A percentile compares a stretch with the other conserved stretches of the same genome.
Conservation (phyloP, 2,888 invertebrate species). For the Lasiommata megera region DNA sequence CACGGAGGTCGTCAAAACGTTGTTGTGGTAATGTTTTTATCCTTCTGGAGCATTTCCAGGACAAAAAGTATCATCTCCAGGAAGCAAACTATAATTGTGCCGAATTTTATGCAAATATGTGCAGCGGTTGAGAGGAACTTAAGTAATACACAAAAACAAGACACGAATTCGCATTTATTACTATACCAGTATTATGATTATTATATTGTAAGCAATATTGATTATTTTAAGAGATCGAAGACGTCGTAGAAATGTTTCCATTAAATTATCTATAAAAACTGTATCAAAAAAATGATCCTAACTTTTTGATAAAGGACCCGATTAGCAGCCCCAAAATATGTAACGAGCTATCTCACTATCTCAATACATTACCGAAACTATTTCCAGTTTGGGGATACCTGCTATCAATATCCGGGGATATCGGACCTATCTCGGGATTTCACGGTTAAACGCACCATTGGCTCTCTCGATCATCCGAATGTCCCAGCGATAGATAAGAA, state of each 20-base stretch:
- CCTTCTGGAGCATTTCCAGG: too few species aligned
- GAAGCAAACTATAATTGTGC: too few species aligned
- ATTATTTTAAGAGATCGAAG: too few species aligned
- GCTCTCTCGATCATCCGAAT: slow-evolving; percentile 60
- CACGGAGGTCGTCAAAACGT: too few species aligned
- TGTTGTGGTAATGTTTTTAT: too few species aligned
- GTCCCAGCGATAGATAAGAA: slow-evolving; percentile 68
- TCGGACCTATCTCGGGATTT: slow-evolving; percentile 72
- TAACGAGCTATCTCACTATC: slow-evolving; percentile 45
- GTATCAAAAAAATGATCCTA: not conserved
- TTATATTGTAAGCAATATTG: too few species aligned
- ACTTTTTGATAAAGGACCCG: slow-evolving; percentile 19
- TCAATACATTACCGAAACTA: slow-evolving; percentile 63
- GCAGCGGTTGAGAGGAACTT: too few species aligned
- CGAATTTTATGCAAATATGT: too few species aligned
- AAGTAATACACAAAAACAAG: too few species aligned
- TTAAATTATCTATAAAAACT: not conserved
- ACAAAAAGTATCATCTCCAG: too few species aligned
- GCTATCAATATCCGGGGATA: slow-evolving; percentile 73
- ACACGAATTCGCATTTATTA: too few species aligned
- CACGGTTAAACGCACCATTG: slow-evolving; percentile 77
- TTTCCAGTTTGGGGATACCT: slow-evolving; percentile 61
- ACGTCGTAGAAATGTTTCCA: not conserved
- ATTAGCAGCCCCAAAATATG: slow-evolving; percentile 22
- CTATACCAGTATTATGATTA: too few species aligned